Evolutionary conservation across 2,888 invertebrate genomes (phyloP).

Genomic region (Elysia crispata): DNA sequence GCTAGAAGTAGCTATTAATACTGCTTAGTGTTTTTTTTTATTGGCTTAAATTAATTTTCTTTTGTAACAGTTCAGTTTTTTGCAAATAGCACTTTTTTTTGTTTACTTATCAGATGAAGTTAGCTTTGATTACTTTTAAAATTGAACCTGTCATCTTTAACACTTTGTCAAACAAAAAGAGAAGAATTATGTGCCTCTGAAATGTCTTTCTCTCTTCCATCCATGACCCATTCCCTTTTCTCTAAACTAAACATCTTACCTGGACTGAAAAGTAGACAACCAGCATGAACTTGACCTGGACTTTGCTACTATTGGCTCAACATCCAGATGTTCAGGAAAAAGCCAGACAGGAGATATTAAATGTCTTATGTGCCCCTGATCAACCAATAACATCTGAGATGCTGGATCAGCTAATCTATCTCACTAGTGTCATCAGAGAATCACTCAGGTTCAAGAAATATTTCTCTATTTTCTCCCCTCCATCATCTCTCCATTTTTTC

Average conservation of each 20-base stretch:
- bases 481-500: no score
- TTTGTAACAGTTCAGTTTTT: no score
- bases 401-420: slow-evolving; percentile 63
- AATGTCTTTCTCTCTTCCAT: slow-evolving; percentile 20
- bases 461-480: no score
- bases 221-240: background rate
- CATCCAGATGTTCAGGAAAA: slow-evolving; percentile 64
- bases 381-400: slow-evolving; percentile 55
- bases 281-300: slow-evolving; percentile 65
- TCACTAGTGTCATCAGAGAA: slow-evolving; percentile 68
- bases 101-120: no score
- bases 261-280: slow-evolving; percentile 60
- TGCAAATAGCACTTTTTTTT: no score
- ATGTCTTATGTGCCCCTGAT: slow-evolving; percentile 48
- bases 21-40: no score
- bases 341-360: slow-evolving; percentile 61
- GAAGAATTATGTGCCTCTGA: no score
- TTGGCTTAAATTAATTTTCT: no score
- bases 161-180: no score
- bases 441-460: slow-evolving; percentile 60
- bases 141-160: no score
- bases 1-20: no score
- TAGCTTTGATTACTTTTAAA: no score
- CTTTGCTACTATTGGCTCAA: slow-evolving; percentile 63
- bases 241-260: background rate